These are phyloP conservation scores for Aegotheles bennettii DNA, from an alignment of 2,113 vertebrate genomes.

Conservation along the genomic window DNA sequence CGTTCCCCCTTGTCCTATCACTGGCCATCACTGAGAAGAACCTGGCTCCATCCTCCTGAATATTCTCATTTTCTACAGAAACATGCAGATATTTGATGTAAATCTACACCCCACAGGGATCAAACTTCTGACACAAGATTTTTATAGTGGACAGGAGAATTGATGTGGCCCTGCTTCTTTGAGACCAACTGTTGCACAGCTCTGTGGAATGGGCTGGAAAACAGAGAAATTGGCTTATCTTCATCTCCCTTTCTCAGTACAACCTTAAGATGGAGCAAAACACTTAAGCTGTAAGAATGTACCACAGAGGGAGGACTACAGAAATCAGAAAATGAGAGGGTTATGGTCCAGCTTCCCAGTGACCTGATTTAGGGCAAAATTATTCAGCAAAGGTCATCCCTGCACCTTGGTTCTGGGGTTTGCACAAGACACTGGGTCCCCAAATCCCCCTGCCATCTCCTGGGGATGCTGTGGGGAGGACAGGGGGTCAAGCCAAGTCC, in stretches of 20 bases:
- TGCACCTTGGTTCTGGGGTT: rapidly evolving
- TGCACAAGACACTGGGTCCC: neutral
- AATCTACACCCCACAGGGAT: neutral
- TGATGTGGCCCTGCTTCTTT: neutral
- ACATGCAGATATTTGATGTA: neutral
- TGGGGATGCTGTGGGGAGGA: neutral
- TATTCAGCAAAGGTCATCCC: neutral
- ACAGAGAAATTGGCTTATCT: neutral
- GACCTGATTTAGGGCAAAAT: neutral
- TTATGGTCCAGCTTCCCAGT: neutral
- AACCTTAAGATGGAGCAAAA: constrained; percentile 8
- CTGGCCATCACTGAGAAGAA: too few species aligned
- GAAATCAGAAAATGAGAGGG: neutral
- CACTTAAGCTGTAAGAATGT: neutral
- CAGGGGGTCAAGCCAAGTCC: neutral
- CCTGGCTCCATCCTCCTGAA: too few species aligned
- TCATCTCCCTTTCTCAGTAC: neutral
- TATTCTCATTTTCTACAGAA: neutral
- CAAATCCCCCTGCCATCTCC: neutral
- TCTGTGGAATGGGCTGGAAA: neutral
- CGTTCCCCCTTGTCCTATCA: too few species aligned
- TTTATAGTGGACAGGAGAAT: neutral
- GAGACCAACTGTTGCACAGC: neutral
- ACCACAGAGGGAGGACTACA: neutral
- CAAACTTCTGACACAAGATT: neutral